Base-by-base conservation (phyloP, 1,140 invertebrate genomes). In the Bicyclus anynana region DNA sequence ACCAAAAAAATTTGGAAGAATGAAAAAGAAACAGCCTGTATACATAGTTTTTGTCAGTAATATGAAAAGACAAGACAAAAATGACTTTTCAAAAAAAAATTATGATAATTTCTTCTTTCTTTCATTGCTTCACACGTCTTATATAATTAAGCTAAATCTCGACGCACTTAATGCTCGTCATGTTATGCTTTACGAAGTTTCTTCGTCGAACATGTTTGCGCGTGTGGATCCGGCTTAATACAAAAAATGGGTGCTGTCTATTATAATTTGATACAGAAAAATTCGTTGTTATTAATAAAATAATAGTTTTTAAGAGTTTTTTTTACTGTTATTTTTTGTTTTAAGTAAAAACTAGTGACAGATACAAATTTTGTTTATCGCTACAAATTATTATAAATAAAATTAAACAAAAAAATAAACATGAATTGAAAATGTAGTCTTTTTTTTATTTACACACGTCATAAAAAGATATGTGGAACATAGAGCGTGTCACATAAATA, bases 251-350 rank as follows among this genome's bases (percentile, higher is more conserved):
- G 42, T 44, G 42, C 42, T 44, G 42, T n/a, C 6, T 44, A 44
- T 44, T 21, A 23, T 5, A 44, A 44, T 44, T 44, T 44, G 20
- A 44, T 44, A 21, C 4, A 5, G n/a, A 21, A 12, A 44, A 44
- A 21, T 53, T 53, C 49, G 53, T 62, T 62, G 47, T 58, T 53
- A 62, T 46, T 42, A 50, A 62, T 62, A 58, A 33, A 33, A 33
- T 10, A n/a, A 35, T 62, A 62, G 60, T 23, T 23, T 26, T 62
- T 58, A 62, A 54, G 42, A 12, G 33, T 49, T 62, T 50, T 52
- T 60, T 60, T 53, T 57, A 57, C 37, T 58, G 51, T 62, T 54
- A 62, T 46, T 56, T 23, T 48, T 62, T 52, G 52, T 62, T 50
- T 62, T 62, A 35, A 44, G 49, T 44, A 49, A 56, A 46, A 27